Evolutionary conservation across 1,140 invertebrate genomes (phyloP).

Genomic region (Muscidifurax raptorellus): DNA sequence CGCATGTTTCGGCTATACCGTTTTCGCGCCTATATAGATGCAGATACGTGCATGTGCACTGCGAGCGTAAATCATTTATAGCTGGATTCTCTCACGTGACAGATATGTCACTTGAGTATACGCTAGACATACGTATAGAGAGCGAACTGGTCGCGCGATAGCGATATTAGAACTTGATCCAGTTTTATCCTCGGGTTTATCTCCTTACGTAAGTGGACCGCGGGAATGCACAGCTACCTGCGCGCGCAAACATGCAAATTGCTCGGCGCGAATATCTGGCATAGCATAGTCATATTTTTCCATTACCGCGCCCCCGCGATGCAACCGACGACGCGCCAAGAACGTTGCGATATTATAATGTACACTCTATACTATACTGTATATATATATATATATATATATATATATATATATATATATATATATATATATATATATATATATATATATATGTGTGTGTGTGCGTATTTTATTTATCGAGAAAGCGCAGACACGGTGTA

Average conservation of each 20-base stretch:
- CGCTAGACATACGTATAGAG: not conserved
- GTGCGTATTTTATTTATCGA: conserved; percentile 11
- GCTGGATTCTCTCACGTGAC: not conserved
- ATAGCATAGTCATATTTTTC: not conserved
- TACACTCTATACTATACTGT: too few species aligned
- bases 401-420: too few species aligned
- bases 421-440: too few species aligned
- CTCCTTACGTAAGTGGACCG: conserved; percentile 36
- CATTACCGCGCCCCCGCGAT: not conserved
- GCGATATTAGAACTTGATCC: conserved; percentile 46
- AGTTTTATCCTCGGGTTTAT: conserved; percentile 42
- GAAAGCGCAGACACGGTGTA: too few species aligned
- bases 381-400: too few species aligned
- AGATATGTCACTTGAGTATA: conserved; percentile 8
- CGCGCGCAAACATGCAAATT: conserved; percentile 23
- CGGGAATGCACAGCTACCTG: conserved; percentile 4
- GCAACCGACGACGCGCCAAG: too few species aligned
- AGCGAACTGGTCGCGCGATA: not conserved
- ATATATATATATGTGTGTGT: too few species aligned
- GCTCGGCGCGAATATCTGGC: not conserved
- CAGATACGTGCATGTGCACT: too few species aligned
- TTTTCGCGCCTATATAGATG: not conserved
- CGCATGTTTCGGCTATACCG: not conserved
- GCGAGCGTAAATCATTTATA: too few species aligned
- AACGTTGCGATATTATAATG: too few species aligned